Conservation (phyloP, 2,113 vertebrate genomes). For the Cynocephalus volans region DNA sequence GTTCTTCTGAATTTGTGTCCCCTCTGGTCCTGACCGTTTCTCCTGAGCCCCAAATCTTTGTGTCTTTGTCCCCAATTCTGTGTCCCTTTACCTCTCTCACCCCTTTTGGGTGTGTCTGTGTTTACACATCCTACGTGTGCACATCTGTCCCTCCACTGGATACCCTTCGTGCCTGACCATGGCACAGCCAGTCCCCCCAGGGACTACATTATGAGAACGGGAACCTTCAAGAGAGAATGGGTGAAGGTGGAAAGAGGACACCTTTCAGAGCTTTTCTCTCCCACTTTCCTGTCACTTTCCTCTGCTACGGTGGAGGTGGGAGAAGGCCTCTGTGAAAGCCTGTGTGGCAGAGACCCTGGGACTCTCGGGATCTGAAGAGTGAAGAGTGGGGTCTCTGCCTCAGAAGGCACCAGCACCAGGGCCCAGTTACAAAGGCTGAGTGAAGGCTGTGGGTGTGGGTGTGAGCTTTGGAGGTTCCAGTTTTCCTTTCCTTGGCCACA, state of each 20-base stretch:
- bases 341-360: background rate
- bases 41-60: background rate
- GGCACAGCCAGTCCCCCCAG: background rate
- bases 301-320: background rate
- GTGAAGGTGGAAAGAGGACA: background rate
- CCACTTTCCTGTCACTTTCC: background rate
- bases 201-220: background rate
- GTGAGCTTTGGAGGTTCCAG: background rate
- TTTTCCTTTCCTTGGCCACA: background rate
- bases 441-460: background rate
- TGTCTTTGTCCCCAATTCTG: background rate
- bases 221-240: background rate
- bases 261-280: background rate
- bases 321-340: background rate
- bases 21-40: background rate
- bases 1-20: background rate
- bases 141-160: background rate
- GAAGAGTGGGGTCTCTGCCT: background rate
- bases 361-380: background rate
- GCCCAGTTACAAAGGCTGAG: background rate
- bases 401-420: background rate
- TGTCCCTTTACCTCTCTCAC: background rate
- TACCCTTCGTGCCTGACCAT: background rate
- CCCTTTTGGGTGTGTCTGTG: background rate
- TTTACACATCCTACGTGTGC: background rate